phyloP scores from a whole-genome alignment of 2,797 vertebrate genomes.

The Steatocranus sp. region DNA sequence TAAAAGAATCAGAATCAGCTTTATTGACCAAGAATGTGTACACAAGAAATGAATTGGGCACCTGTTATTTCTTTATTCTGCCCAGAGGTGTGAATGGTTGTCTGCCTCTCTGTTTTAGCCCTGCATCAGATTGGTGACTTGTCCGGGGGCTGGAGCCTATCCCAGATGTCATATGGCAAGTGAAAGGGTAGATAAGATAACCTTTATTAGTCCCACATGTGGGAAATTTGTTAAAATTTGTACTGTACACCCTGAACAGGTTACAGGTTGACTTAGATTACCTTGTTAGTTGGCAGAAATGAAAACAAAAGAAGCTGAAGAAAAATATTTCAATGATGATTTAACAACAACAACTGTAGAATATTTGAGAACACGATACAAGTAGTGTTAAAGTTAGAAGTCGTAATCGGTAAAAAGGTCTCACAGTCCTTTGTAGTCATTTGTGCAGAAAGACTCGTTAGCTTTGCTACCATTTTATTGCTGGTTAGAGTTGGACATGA shows the following conservation, averaged over 20 bases:
- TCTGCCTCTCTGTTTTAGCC: neutral
- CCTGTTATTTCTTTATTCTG: neutral
- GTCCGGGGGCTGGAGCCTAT: neutral
- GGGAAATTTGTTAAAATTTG: neutral
- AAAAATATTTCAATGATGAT: neutral
- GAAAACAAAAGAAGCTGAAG: neutral
- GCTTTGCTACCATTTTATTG: neutral
- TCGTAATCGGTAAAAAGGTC: rapidly evolving
- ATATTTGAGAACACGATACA: neutral
- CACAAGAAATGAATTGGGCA: neutral
- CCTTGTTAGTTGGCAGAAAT: neutral
- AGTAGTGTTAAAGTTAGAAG: neutral
- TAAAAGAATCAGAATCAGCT: neutral
- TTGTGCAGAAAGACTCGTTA: neutral
- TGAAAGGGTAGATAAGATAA: neutral
- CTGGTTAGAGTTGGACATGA: neutral
- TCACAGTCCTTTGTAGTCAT: neutral
- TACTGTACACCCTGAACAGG: neutral
- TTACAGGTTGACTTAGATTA: neutral
- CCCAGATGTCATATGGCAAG: neutral
- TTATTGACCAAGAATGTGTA: neutral
- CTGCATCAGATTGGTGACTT: neutral
- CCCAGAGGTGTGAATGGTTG: neutral
- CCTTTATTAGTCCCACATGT: neutral
- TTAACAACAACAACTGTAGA: neutral